Evolutionary conservation across 1,140 invertebrate genomes (phyloP), one percentile per base, ranked within the genome.

Genomic region (Tetraneura akinire): DNA sequence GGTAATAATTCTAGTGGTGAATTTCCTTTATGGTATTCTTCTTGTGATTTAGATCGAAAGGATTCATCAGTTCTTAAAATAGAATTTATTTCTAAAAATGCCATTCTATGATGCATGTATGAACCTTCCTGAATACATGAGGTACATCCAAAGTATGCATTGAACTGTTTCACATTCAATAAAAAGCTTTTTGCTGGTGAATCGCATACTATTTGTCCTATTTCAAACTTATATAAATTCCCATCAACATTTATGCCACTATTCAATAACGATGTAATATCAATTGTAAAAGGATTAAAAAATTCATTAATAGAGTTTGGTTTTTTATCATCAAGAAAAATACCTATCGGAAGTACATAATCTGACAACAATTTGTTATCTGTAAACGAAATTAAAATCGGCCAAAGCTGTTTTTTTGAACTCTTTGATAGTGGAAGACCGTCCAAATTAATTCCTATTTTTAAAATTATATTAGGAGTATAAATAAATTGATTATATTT

Each of bases 391-490:
- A 53, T 53, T 53, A 53, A 53, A 62, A 62, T 29, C n/a, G n/a
- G n/a, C n/a, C n/a, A n/a, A n/a, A n/a, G n/a, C n/a, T n/a, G n/a
- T n/a, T n/a, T n/a, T n/a, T 62, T 62, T 29, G 57, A 62, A 62
- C 57, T 62, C 26, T 11, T 62, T 1, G 23, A 62, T 11, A 62
- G 14, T 21, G 57, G 26, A 26, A 62, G 57, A 11, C 57, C 26
- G 26, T 62, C 57, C n/a, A 62, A 21, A 62, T 62, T 62, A 62
- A 62, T 29, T 26, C 26, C 26, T 26, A 62, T 21, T 29, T 62
- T 53, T 62, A 62, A 29, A 6, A 11, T 29, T 26, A 88, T 84
- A 92, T 4, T 26, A 5, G 91, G 84, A 94, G 14, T 1, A 21
- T 10, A 29, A 16, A 21, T 62, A 23, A 26, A 29, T 21, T 23